Evolutionary conservation across 2,888 invertebrate genomes (phyloP).

Genomic region (Salpingus planirostris): DNA sequence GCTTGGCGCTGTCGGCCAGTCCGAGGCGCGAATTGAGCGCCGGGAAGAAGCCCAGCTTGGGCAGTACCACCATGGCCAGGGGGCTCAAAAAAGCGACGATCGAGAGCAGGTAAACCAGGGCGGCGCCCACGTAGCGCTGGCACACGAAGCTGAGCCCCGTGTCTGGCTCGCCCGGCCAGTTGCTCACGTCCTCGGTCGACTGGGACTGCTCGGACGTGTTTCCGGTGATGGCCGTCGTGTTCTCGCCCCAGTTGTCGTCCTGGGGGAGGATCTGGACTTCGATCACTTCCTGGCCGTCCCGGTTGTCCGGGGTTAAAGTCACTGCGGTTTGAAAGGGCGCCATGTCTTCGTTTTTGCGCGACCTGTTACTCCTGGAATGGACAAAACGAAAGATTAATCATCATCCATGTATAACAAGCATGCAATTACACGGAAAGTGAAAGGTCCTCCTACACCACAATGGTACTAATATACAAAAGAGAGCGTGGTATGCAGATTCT

Average conservation of each 20-base stretch:
- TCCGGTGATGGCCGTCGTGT: constrained; percentile 93
- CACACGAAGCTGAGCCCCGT: constrained; percentile 65
- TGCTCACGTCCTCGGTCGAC: constrained; percentile 83
- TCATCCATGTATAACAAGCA: no score
- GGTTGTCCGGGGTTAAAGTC: constrained; percentile 68
- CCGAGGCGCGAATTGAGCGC: constrained; percentile 61
- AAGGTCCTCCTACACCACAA: no score
- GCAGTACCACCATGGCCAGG: constrained; percentile 88
- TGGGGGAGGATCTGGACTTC: constrained; percentile 94
- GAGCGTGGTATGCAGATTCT: no score
- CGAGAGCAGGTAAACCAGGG: constrained; percentile 69
- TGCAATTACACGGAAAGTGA: no score
- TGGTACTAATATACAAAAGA: no score
- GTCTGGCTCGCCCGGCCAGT: constrained; percentile 68
- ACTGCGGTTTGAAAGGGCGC: constrained; percentile 83
- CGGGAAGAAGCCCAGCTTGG: constrained; percentile 80
- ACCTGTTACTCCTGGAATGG: constrained; percentile 56
- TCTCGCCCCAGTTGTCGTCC: constrained; percentile 99
- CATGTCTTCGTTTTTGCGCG: constrained; percentile 60
- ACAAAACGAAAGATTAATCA: no score
- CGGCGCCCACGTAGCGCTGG: constrained; percentile 74
- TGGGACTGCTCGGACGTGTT: constrained; percentile 94
- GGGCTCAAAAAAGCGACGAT: constrained; percentile 85
- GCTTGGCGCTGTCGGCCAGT: constrained; percentile 57
- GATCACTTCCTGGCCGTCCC: constrained; percentile 83